A percentile compares a stretch with the other conserved stretches of the same genome.
These are phyloP conservation scores for Melanotaenia pygmaea DNA, from an alignment of 2,797 vertebrate genomes.

Conservation along the genomic window DNA sequence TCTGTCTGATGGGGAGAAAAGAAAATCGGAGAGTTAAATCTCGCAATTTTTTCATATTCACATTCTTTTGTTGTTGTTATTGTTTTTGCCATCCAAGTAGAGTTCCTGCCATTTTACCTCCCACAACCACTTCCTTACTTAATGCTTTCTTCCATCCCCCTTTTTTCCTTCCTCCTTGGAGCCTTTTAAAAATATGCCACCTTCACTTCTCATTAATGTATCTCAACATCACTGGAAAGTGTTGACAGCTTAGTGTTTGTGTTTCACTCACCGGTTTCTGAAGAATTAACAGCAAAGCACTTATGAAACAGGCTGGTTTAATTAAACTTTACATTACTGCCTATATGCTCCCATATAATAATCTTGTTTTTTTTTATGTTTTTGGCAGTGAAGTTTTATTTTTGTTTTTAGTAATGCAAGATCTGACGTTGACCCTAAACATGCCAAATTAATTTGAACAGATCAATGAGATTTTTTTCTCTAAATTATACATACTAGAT, in stretches of 20 bases:
- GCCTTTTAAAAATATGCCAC: conserved; percentile 18
- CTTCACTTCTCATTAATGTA: conserved; percentile 21
- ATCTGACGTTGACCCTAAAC: neutral
- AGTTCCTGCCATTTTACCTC: conserved; percentile 23
- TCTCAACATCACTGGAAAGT: conserved; percentile 15
- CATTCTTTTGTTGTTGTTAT: neutral
- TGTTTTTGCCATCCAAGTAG: conserved; percentile 13
- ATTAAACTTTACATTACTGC: neutral
- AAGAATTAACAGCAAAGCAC: neutral
- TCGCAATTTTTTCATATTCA: neutral
- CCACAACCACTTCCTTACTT: conserved; percentile 1
- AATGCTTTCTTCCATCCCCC: neutral
- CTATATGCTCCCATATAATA: neutral
- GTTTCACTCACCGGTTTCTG: conserved; percentile 3
- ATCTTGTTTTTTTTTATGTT: neutral
- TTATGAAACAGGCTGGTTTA: neutral
- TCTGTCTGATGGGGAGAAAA: neutral
- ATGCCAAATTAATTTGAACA: neutral
- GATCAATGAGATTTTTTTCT: neutral
- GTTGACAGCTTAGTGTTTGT: neutral
- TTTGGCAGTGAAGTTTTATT: neutral
- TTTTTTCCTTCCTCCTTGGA: neutral
- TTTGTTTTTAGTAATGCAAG: neutral
- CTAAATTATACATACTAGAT: neutral
- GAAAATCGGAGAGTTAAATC: neutral